A percentile compares a stretch with the other conserved stretches of the same genome.
phyloP scores from a whole-genome alignment of 2,797 vertebrate species.

The Phoxinus dragarum region DNA sequence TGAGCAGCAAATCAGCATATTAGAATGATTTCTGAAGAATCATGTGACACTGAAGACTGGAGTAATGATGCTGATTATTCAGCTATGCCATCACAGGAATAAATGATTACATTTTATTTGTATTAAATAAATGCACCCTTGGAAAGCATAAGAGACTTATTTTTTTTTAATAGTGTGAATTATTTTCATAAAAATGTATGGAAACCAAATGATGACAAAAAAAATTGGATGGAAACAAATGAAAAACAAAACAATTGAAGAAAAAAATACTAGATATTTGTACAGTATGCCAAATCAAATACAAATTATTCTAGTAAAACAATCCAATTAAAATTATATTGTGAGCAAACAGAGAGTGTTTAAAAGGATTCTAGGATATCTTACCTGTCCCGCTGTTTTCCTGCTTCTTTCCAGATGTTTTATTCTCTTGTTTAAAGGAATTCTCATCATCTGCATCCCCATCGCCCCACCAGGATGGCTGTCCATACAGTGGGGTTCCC shows the following conservation, averaged over 20 bases:
- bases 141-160: background rate
- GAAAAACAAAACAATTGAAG: no score
- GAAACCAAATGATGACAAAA: background rate
- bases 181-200: background rate
- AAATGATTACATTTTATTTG: background rate
- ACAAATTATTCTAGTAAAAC: background rate
- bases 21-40: background rate
- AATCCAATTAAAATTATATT: background rate
- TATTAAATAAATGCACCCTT: background rate
- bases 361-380: slow-evolving; percentile 19
- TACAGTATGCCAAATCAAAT: background rate
- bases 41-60: background rate
- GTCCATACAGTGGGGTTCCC: slow-evolving; percentile 95
- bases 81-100: background rate
- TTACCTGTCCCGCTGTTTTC: slow-evolving; percentile 84
- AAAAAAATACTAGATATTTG: background rate
- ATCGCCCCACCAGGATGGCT: slow-evolving; percentile 99
- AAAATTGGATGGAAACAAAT: no score
- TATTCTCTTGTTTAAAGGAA: slow-evolving; percentile 87
- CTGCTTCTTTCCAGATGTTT: slow-evolving; percentile 82
- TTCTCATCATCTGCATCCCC: slow-evolving; percentile 93
- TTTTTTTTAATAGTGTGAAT: background rate
- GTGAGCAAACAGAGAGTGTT: background rate
- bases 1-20: background rate
- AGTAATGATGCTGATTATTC: background rate